Conservation (phyloP, 2,888 invertebrate species). For the Plemyria rubiginata region DNA sequence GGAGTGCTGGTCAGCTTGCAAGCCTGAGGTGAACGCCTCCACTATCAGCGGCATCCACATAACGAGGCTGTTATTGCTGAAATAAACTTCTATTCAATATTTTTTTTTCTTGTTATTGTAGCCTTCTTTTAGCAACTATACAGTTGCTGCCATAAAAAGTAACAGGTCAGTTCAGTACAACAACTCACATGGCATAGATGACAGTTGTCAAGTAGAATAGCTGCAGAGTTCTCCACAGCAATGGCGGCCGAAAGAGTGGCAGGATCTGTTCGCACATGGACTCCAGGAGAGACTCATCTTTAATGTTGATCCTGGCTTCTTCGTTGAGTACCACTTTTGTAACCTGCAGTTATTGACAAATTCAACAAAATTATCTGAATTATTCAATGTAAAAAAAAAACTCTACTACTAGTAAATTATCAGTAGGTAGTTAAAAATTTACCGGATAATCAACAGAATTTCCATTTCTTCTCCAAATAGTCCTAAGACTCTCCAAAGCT, state of each 20-base stretch:
- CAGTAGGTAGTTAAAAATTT: conserved; percentile 5
- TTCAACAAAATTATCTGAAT: neutral
- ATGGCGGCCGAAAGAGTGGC: conserved; percentile 75
- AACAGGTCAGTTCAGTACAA: neutral
- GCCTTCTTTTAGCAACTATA: too few relatives aligned
- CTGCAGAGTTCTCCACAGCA: conserved; percentile 72
- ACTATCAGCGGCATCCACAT: conserved; percentile 56
- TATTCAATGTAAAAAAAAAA: too few relatives aligned
- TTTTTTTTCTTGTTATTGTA: neutral
- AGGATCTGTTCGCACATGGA: conserved; percentile 76
- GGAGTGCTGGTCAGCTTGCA: conserved; percentile 17
- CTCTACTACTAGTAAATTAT: neutral
- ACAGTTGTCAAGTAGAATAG: conserved; percentile 81
- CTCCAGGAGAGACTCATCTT: conserved; percentile 53
- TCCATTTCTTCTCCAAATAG: conserved; percentile 83
- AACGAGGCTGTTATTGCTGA: conserved; percentile 51
- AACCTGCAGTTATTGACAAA: conserved; percentile 39
- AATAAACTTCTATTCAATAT: neutral
- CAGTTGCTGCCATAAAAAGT: too few relatives aligned
- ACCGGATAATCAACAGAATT: conserved; percentile 46
- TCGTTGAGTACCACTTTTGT: conserved; percentile 46
- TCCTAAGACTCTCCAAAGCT: conserved; percentile 83
- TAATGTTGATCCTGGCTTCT: conserved; percentile 31
- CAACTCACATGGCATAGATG: conserved; percentile 84
- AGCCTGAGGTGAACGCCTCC: conserved; percentile 44